Percentiles rank a stretch among this genome's conserved stretches.
Evolutionary conservation across 1,140 invertebrate genomes (phyloP).

Genomic region (Saccostrea echinata): DNA sequence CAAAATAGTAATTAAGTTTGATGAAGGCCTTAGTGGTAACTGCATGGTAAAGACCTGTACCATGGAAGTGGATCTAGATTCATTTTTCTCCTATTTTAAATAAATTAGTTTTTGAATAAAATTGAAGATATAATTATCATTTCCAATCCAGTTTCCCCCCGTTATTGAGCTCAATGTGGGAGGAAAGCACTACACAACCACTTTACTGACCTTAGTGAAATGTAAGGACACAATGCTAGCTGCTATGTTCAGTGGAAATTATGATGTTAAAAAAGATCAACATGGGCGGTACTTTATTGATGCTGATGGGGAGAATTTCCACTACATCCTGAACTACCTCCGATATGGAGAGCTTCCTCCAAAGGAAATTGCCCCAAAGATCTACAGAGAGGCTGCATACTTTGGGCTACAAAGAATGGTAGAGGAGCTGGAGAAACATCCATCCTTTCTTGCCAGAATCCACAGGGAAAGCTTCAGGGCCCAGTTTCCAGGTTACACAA

Average conservation of each 20-base stretch:
- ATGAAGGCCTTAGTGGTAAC: too few species aligned
- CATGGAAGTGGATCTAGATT: too few species aligned
- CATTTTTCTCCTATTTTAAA: too few species aligned
- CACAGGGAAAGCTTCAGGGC: conserved; percentile 64
- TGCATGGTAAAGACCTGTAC: too few species aligned
- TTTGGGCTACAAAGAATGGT: conserved; percentile 70
- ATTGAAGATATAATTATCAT: background rate
- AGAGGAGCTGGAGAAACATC: conserved; percentile 66
- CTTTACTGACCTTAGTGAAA: conserved; percentile 71
- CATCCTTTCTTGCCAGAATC: conserved; percentile 62
- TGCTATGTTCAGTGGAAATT: conserved; percentile 78
- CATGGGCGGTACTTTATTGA: conserved; percentile 76
- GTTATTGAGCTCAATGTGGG: conserved; percentile 77
- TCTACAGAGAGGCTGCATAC: conserved; percentile 72
- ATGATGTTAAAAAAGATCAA: conserved; percentile 70
- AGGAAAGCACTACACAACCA: conserved; percentile 73
- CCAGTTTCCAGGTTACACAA: conserved; percentile 60
- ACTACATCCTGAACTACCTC: conserved; percentile 71
- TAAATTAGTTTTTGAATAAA: too few species aligned
- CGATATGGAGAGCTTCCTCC: conserved; percentile 70
- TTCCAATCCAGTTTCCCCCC: conserved; percentile 67
- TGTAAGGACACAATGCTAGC: conserved; percentile 74
- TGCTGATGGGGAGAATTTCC: conserved; percentile 71
- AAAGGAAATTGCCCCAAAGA: conserved; percentile 52
- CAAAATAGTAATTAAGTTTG: too few species aligned